phyloP scores from a whole-genome alignment of 1,140 invertebrate species.

The Lerema accius region DNA sequence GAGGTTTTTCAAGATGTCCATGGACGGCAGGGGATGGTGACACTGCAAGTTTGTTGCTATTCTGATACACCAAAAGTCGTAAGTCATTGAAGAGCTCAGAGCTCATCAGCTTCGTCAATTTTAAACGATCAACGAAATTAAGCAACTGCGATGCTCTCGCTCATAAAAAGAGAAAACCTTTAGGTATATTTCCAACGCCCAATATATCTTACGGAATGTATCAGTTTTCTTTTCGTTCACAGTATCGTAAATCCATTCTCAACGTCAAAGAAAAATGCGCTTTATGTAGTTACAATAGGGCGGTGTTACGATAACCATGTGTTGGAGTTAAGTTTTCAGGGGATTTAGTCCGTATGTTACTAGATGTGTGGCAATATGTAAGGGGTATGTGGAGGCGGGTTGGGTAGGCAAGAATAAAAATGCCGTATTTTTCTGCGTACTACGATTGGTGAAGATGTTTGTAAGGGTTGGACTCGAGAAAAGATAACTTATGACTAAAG shows the following conservation, averaged over 20 bases:
- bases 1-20: no score
- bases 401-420: conserved; percentile 40
- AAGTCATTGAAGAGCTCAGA: no score
- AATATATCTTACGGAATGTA: conserved; percentile 40
- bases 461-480: conserved; percentile 15
- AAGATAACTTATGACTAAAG: no score
- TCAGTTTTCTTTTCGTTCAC: conserved; percentile 20
- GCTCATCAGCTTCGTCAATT: no score
- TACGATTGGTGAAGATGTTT: conserved; percentile 54
- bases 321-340: conserved; percentile 14
- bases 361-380: conserved; percentile 44
- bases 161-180: conserved; percentile 40
- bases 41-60: no score
- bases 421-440: conserved; percentile 45
- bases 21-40: no score
- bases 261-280: conserved; percentile 9
- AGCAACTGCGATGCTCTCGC: no score
- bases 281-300: not conserved
- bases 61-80: no score
- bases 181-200: conserved; percentile 39
- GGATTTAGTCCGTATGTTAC: conserved; percentile 38
- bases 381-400: conserved; percentile 53
- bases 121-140: no score
- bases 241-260: not conserved
- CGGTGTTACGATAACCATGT: not conserved